These are phyloP conservation scores for Poliocrania exsul DNA, from an alignment of 2,797 vertebrate species.

Conservation along the genomic window DNA sequence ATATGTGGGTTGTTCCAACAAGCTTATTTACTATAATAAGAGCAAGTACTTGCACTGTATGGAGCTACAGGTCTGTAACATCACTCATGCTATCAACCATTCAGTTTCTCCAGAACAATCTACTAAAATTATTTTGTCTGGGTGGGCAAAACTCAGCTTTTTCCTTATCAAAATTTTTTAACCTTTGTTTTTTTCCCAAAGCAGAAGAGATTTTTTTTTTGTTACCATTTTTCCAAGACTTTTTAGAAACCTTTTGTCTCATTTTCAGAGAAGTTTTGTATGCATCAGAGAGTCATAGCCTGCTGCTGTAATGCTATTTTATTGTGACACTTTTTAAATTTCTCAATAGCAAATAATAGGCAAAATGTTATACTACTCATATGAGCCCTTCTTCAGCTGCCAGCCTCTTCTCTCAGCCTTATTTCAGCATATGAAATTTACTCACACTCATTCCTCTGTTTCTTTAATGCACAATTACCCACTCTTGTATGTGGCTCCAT, in stretches of 20 bases:
- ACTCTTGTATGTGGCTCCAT: not conserved
- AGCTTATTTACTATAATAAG: constrained; percentile 6
- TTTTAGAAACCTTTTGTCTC: not conserved
- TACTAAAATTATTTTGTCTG: not conserved
- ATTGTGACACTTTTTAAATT: not conserved
- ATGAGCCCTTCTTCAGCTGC: not conserved
- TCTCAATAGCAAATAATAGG: not conserved
- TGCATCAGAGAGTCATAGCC: no score
- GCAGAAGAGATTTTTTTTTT: not conserved
- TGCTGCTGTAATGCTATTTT: not conserved
- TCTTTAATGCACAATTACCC: not conserved
- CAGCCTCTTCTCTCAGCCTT: not conserved
- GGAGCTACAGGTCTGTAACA: constrained; percentile 4
- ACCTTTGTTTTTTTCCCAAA: not conserved
- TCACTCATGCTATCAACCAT: not conserved
- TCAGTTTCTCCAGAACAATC: not conserved
- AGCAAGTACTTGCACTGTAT: constrained; percentile 7
- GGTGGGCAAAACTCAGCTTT: not conserved
- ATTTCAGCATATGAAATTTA: not conserved
- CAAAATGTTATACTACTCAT: not conserved
- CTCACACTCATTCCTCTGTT: not conserved
- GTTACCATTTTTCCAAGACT: not conserved
- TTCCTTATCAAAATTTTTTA: not conserved
- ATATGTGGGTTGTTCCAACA: constrained; percentile 28
- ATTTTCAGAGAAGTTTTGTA: not conserved